These are phyloP conservation scores for Lutraria rhynchaena DNA, from an alignment of 1,140 invertebrate genomes.

Conservation along the genomic window DNA sequence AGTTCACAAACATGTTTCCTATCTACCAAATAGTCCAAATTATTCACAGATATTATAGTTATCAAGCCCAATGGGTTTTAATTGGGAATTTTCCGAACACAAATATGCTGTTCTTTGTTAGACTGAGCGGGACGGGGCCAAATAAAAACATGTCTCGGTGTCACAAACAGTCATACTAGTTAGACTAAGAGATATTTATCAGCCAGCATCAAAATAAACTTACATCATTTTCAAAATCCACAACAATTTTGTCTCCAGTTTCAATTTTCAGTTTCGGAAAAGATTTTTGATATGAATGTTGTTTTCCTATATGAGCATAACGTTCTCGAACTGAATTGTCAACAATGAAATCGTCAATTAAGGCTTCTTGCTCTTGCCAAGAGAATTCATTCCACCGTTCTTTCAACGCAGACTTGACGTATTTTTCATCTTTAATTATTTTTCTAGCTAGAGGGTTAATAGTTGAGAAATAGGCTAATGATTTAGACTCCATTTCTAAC, in stretches of 20 bases:
- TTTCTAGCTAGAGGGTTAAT: slow-evolving; percentile 50
- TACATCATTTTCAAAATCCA: slow-evolving; percentile 55
- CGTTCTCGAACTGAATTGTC: slow-evolving; percentile 27
- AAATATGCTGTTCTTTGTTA: too few relatives aligned
- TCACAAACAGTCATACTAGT: too few relatives aligned
- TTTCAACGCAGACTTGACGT: slow-evolving; percentile 5
- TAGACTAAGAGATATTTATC: too few relatives aligned
- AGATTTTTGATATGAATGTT: slow-evolving; percentile 32
- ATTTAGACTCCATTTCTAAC: slow-evolving; percentile 14
- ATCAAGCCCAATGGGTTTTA: too few relatives aligned
- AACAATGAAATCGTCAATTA: slow-evolving; percentile 45
- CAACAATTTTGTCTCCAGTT: slow-evolving; percentile 51
- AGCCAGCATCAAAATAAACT: too few relatives aligned
- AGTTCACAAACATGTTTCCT: too few relatives aligned
- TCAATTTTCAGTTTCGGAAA: slow-evolving; percentile 48
- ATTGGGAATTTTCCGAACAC: too few relatives aligned
- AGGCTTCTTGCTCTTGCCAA: slow-evolving; percentile 19
- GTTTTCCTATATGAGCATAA: slow-evolving; percentile 12
- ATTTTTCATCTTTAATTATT: slow-evolving; percentile 45
- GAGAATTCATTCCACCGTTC: slow-evolving; percentile 21
- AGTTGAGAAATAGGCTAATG: slow-evolving; percentile 38
- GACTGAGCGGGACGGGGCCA: too few relatives aligned
- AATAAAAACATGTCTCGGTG: too few relatives aligned
- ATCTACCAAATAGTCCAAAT: too few relatives aligned
- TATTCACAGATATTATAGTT: too few relatives aligned